Evolutionary conservation across 37 sponge, comb jelly and placozoan species (phyloP).

Genomic region (Cliona cf. orientalis): DNA sequence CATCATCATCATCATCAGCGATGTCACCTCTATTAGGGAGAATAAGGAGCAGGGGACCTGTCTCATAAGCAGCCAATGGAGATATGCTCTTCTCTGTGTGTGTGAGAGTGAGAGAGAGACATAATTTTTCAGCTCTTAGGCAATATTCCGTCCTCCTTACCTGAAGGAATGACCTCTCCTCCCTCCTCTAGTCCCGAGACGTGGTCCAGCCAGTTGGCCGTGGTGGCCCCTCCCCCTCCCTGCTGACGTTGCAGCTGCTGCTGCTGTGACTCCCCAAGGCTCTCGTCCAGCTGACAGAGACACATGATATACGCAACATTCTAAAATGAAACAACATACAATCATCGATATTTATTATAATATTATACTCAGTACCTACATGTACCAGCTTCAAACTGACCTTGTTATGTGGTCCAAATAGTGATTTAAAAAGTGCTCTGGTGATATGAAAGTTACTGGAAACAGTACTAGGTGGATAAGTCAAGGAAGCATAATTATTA

Average conservation of each 20-base stretch:
- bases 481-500: no score
- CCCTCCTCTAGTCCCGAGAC: background rate
- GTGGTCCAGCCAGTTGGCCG: slow-evolving; percentile 19
- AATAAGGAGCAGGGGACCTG: slow-evolving; percentile 41
- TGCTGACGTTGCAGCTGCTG: background rate
- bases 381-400: no score
- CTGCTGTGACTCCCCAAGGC: background rate
- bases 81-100: background rate
- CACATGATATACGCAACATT: slow-evolving; percentile 16
- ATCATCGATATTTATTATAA: no score
- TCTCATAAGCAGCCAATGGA: slow-evolving; percentile 22
- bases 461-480: no score
- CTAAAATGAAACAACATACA: background rate
- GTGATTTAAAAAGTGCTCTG: no score
- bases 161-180: no score
- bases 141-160: background rate
- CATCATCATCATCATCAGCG: background rate
- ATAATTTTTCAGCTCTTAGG: no score
- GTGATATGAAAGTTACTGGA: no score
- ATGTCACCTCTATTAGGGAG: background rate
- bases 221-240: no score
- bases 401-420: no score
- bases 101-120: no score
- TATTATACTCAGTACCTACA: no score
- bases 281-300: slow-evolving; percentile 20